Evolutionary conservation across 2,113 vertebrate genomes (phyloP).

Genomic region (Oenanthe melanoleuca): DNA sequence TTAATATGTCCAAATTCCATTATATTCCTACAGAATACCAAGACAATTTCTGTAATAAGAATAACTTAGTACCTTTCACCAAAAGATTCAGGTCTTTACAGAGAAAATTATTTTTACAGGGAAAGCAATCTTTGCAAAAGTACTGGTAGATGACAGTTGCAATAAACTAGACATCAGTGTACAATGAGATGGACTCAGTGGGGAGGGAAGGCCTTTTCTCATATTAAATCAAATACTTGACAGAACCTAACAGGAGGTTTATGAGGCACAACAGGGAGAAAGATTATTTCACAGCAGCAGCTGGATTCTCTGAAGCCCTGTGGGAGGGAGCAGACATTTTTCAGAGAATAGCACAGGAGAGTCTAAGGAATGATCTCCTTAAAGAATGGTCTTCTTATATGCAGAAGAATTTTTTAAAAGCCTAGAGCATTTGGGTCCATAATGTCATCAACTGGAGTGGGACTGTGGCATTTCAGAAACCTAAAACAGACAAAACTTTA

Average conservation of each 20-base stretch:
- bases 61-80: background rate
- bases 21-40: background rate
- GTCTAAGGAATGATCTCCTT: background rate
- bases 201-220: background rate
- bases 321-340: background rate
- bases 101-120: background rate
- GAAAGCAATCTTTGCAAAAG: background rate
- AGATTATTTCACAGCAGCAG: background rate
- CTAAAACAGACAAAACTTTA: background rate
- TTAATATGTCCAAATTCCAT: background rate
- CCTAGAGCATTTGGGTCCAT: background rate
- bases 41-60: background rate
- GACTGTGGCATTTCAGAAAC: background rate
- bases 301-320: background rate
- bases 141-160: background rate
- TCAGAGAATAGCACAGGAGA: background rate
- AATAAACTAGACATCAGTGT: background rate
- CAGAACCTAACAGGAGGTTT: background rate
- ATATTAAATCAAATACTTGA: background rate
- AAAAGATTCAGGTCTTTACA: background rate
- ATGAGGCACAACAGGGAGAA: background rate
- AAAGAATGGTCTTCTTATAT: background rate
- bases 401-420: background rate
- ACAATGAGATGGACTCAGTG: background rate
- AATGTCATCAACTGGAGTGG: background rate